A percentile compares a stretch with the other conserved stretches of the same genome.
Conservation (phyloP, 1,140 invertebrate genomes). For the Heliconius himera region DNA sequence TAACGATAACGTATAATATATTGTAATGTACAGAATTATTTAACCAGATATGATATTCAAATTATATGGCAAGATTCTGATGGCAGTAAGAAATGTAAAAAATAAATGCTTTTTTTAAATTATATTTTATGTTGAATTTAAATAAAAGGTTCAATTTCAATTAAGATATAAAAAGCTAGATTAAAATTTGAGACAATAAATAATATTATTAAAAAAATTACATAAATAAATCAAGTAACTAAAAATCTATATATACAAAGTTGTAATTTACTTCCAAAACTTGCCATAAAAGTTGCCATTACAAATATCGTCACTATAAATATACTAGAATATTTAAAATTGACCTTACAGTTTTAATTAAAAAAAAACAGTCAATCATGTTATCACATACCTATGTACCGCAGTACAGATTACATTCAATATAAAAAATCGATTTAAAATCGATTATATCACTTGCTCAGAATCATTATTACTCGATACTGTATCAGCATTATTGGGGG, state of each 20-base stretch:
- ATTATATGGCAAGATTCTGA: slow-evolving; percentile 4
- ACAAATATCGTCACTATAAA: slow-evolving; percentile 14
- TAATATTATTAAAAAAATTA: not conserved
- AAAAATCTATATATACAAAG: not conserved
- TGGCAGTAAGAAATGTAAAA: slow-evolving; percentile 8
- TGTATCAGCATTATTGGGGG: slow-evolving; percentile 43
- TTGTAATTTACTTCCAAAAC: slow-evolving; percentile 30
- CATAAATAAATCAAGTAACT: not conserved
- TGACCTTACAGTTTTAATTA: not conserved
- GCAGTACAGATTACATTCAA: slow-evolving; percentile 13
- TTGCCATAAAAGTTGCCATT: slow-evolving; percentile 29
- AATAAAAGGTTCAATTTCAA: not conserved
- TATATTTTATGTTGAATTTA: not conserved
- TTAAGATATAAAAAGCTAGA: not conserved
- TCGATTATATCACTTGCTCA: slow-evolving; percentile 63
- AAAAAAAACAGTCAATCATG: slow-evolving; percentile 27
- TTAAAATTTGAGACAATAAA: not conserved
- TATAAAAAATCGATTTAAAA: slow-evolving; percentile 4
- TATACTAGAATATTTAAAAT: slow-evolving; percentile 5
- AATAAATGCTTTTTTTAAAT: not conserved
- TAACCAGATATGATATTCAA: not conserved
- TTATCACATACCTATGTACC: slow-evolving; percentile 28
- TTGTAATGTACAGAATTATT: slow-evolving; percentile 5
- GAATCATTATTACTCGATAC: slow-evolving; percentile 61
- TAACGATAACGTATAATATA: not conserved